phyloP scores from a whole-genome alignment of 1,140 invertebrate species.

The Acromyrmex charruanus region DNA sequence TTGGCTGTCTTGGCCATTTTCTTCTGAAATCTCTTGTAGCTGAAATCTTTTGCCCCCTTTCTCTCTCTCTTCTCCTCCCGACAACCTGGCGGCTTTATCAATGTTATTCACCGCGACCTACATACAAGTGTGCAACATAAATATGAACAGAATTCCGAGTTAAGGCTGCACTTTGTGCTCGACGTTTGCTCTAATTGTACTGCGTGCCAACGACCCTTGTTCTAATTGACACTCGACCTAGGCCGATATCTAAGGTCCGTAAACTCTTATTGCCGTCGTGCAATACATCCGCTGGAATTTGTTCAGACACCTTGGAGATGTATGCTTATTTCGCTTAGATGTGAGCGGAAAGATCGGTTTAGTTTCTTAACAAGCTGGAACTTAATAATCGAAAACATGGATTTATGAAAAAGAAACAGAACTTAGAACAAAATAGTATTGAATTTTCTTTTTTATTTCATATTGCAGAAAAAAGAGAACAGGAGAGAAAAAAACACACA shows the following conservation, averaged over 20 bases:
- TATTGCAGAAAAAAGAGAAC: background rate
- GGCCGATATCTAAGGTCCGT: constrained; percentile 9
- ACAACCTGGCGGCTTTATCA: constrained; percentile 22
- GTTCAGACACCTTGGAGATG: background rate
- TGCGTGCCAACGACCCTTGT: background rate
- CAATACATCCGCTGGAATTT: background rate
- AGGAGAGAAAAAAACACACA: background rate
- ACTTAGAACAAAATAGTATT: background rate
- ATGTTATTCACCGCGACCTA: constrained; percentile 34
- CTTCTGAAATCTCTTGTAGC: constrained; percentile 11
- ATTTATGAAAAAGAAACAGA: background rate
- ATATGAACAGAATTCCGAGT: constrained; percentile 57
- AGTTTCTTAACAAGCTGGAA: background rate
- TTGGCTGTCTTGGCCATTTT: background rate
- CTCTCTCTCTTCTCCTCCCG: background rate
- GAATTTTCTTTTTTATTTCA: background rate
- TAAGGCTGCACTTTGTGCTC: constrained; percentile 14
- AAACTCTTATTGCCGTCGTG: background rate
- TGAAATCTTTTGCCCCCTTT: background rate
- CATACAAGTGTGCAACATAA: constrained; percentile 48
- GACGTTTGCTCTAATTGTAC: constrained; percentile 26
- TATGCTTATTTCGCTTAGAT: background rate
- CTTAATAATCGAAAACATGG: background rate
- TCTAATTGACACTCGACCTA: constrained; percentile 56
- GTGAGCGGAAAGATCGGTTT: background rate